Evolutionary conservation across 1,140 invertebrate genomes (phyloP), one percentile per base, ranked within the genome.

Genomic region (Drosophila guanche): DNA sequence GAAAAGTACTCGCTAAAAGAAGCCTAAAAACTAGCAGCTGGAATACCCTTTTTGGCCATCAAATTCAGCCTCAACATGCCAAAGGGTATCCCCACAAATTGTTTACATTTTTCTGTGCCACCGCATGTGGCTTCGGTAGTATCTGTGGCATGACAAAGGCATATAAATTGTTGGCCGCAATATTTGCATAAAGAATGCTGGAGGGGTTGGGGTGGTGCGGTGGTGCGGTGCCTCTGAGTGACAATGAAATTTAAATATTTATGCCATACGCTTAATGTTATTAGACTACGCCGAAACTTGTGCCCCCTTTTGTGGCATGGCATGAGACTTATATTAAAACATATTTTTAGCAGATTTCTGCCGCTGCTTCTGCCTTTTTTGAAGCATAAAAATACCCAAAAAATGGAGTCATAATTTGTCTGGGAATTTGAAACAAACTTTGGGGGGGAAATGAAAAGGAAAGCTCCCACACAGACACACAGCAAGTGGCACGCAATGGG

Each of bases 231-330:
- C 43, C 61, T 51, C 65, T 43, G 68, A 68, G 84, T 88, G 83
- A 89, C 83, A 88, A 88, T 88, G 83, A 88, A 88, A 88, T 88
- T 88, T 88, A 88, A 88, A 88, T 88, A 88, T 88, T 88, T 88
- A 88, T 88, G 84, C 84, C 76, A 88, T 88, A 88, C 83, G 83
- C 84, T 88, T 88, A 88, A 88, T 88, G 79, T 79, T 88, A 88
- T 88, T 88, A 83, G 75, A 89, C 65, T 81, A 60, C 70, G 76
- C 52, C 54, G 71, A 88, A 86, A 61, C 42, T 76, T 74, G 72
- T 58, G 25, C 61, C n/a, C 25, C 12, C 37, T 55, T 61, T 65
- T 48, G 25, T 46, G 58, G 43, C 33, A 47, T 62, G 37, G 40
- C 16, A 29, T 12, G 51, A 59, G 80, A 88, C 84, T 88, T 88